Percentiles rank a stretch among this genome's conserved stretches.
phyloP scores from a whole-genome alignment of 1,140 invertebrate genomes.

The Zaprionus ghesquierei region DNA sequence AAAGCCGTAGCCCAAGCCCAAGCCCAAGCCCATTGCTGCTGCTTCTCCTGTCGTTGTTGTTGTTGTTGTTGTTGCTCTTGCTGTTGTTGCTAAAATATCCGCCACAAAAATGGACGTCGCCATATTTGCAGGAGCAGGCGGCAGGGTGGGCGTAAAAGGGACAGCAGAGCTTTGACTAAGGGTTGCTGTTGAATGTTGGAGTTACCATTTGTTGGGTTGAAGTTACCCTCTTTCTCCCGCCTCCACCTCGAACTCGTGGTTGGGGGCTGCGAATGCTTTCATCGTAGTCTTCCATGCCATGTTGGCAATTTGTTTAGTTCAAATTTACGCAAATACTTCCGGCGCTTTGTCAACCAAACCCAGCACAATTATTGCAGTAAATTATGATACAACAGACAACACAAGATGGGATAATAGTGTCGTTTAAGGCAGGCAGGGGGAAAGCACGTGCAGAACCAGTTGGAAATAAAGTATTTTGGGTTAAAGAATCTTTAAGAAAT shows the following conservation, averaged over 20 bases:
- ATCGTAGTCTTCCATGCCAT: background rate
- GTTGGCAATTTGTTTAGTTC: constrained; percentile 26
- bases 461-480: background rate
- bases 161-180: constrained; percentile 36
- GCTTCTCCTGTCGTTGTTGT: constrained; percentile 29
- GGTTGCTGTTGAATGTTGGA: constrained; percentile 35
- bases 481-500: background rate
- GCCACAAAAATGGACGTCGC: constrained; percentile 79
- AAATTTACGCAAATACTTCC: constrained; percentile 18
- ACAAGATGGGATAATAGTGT: background rate
- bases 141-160: constrained; percentile 24
- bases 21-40: constrained; percentile 9
- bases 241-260: background rate
- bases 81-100: constrained; percentile 71
- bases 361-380: constrained; percentile 24
- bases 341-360: constrained; percentile 24
- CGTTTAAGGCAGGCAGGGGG: background rate
- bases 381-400: constrained; percentile 19
- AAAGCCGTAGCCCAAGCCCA: background rate
- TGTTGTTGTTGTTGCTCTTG: constrained; percentile 45
- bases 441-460: background rate
- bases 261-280: background rate
- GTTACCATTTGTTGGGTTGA: constrained; percentile 14
- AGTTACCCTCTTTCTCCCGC: too few relatives aligned
- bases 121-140: constrained; percentile 58